These are phyloP conservation scores for Coboldia fuscipes DNA, from an alignment of 1,140 invertebrate genomes.

Conservation along the genomic window DNA sequence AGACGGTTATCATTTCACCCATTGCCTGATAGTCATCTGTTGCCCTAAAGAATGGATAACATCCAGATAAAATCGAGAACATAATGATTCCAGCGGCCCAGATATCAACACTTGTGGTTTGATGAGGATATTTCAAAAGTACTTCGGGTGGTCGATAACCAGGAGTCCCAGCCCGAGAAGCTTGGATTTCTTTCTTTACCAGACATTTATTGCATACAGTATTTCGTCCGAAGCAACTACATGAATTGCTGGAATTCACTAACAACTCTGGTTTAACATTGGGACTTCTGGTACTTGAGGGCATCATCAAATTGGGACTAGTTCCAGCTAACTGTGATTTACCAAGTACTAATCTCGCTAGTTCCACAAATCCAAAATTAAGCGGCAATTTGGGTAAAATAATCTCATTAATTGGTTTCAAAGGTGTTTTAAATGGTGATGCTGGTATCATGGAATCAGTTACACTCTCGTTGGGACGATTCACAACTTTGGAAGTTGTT, in stretches of 20 bases:
- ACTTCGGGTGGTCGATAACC: constrained; percentile 77
- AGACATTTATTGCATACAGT: constrained; percentile 40
- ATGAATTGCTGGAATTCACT: too few relatives aligned
- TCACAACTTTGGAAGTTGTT: too few relatives aligned
- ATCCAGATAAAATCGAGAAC: constrained; percentile 50
- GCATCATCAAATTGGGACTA: too few relatives aligned
- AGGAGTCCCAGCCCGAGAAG: constrained; percentile 71
- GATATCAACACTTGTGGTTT: constrained; percentile 65
- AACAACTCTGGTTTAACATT: too few relatives aligned
- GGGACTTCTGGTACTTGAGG: too few relatives aligned
- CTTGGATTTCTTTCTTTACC: constrained; percentile 31
- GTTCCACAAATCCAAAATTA: too few relatives aligned
- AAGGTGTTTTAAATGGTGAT: constrained; percentile 10
- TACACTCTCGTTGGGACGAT: too few relatives aligned
- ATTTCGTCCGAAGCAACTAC: constrained; percentile 39
- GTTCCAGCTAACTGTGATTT: too few relatives aligned
- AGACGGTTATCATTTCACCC: constrained; percentile 61
- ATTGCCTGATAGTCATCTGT: constrained; percentile 60
- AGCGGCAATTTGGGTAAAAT: constrained; percentile 6
- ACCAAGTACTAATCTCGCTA: too few relatives aligned
- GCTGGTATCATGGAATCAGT: too few relatives aligned
- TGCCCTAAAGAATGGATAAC: constrained; percentile 68
- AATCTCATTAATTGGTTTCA: constrained; percentile 18
- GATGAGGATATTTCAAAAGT: constrained; percentile 47
- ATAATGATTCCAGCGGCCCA: constrained; percentile 82